These are phyloP conservation scores for Pogonomyrmex californicus DNA, from an alignment of 1,140 invertebrate species.

Conservation along the genomic window DNA sequence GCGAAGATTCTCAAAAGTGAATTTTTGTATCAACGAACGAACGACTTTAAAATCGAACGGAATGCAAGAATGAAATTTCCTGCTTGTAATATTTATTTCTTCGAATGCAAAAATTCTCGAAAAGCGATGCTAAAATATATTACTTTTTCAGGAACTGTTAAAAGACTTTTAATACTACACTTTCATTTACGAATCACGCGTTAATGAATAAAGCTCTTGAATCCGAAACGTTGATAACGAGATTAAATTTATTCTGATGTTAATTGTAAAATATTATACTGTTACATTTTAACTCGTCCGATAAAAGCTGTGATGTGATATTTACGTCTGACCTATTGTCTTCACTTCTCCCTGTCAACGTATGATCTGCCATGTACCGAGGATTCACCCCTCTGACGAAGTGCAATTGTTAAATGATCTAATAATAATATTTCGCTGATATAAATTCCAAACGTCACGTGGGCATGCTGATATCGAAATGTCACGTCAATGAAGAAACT, in stretches of 20 bases:
- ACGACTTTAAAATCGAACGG: not conserved
- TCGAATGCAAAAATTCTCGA: not conserved
- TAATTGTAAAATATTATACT: not conserved
- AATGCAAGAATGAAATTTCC: not conserved
- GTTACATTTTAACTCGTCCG: not conserved
- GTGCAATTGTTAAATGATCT: not conserved
- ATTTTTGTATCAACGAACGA: too few relatives aligned
- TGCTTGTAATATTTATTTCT: not conserved
- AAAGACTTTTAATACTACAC: not conserved
- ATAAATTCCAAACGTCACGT: not conserved
- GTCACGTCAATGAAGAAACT: not conserved
- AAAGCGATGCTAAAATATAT: not conserved
- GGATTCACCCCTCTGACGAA: not conserved
- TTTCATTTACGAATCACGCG: not conserved
- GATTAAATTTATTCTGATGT: not conserved
- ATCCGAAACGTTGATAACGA: not conserved
- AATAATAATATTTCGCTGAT: constrained; percentile 15
- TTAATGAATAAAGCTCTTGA: not conserved
- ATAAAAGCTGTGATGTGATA: not conserved
- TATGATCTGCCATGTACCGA: not conserved
- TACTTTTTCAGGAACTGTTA: not conserved
- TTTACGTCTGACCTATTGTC: not conserved
- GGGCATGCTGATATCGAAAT: not conserved
- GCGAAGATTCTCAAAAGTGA: not conserved
- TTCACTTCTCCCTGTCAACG: not conserved